Evolutionary conservation across 1,140 invertebrate species (phyloP).

Genomic region (Zaprionus nigranus): DNA sequence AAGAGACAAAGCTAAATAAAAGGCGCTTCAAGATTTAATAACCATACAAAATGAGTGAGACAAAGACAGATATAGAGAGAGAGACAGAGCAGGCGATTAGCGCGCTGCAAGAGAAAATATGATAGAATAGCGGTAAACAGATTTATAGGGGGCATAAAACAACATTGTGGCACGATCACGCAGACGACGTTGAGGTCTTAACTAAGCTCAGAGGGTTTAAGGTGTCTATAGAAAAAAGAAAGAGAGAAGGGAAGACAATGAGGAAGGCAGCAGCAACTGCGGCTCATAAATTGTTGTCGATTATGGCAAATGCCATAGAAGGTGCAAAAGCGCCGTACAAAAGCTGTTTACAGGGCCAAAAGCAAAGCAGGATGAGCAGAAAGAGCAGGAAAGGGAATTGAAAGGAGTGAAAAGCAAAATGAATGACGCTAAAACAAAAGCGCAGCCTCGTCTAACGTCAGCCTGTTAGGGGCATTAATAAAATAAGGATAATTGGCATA

Average conservation of each 20-base stretch:
- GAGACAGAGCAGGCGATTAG: slow-evolving; percentile 39
- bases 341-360: slow-evolving; percentile 58
- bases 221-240: slow-evolving; percentile 52
- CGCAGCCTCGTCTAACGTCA: slow-evolving; percentile 7
- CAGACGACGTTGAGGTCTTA: slow-evolving; percentile 59
- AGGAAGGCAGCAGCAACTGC: slow-evolving; percentile 50
- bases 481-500: slow-evolving; percentile 83
- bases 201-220: slow-evolving; percentile 58
- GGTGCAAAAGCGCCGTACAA: slow-evolving; percentile 73
- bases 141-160: slow-evolving; percentile 27
- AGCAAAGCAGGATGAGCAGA: slow-evolving; percentile 10
- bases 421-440: slow-evolving; percentile 30
- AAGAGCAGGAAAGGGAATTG: not conserved
- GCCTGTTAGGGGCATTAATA: slow-evolving; percentile 68
- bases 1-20: slow-evolving; percentile 61
- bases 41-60: slow-evolving; percentile 18
- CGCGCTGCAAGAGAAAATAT: slow-evolving; percentile 5
- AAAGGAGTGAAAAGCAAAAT: too few species aligned
- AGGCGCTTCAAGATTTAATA: slow-evolving; percentile 55
- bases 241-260: not conserved
- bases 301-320: slow-evolving; percentile 78
- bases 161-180: slow-evolving; percentile 10
- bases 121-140: slow-evolving; percentile 21
- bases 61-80: slow-evolving; percentile 11
- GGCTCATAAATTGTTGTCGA: slow-evolving; percentile 74